These are phyloP conservation scores for Sus cebifrons DNA, from an alignment of 2,797 vertebrate genomes.

Conservation along the genomic window DNA sequence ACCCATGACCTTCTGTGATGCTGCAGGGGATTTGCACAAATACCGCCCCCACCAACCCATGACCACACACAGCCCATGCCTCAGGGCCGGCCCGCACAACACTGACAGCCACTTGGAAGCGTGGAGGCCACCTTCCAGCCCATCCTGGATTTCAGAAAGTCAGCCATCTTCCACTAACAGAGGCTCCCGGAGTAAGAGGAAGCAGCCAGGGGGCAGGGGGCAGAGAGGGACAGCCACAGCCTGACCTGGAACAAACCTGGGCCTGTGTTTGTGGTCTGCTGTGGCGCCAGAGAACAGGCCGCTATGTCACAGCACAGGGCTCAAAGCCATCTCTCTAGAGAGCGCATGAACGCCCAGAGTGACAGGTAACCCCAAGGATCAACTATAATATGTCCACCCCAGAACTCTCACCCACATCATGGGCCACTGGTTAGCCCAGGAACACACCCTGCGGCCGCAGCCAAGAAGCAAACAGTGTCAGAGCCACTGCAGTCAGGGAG, in stretches of 20 bases:
- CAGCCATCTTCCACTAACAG: neutral
- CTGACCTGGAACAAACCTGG: neutral
- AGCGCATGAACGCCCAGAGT: neutral
- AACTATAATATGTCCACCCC: neutral
- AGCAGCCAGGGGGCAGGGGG: neutral
- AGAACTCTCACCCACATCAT: neutral
- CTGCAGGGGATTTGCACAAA: neutral
- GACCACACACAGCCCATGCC: neutral
- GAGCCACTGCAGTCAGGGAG: neutral
- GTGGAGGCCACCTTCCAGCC: neutral
- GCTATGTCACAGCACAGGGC: neutral
- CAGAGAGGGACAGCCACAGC: neutral
- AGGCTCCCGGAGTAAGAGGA: neutral
- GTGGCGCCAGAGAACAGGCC: neutral
- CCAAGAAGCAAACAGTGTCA: neutral
- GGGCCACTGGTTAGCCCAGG: neutral
- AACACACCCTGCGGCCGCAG: neutral
- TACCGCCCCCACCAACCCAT: neutral
- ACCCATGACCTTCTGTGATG: neutral
- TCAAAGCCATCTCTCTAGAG: neutral
- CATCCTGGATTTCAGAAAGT: conserved; percentile 35
- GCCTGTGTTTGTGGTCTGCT: neutral
- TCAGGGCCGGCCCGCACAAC: accelerated
- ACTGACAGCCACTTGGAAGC: neutral
- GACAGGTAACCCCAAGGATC: neutral